Conservation (phyloP, 2,113 vertebrate genomes). For the Marmota monax region DNA sequence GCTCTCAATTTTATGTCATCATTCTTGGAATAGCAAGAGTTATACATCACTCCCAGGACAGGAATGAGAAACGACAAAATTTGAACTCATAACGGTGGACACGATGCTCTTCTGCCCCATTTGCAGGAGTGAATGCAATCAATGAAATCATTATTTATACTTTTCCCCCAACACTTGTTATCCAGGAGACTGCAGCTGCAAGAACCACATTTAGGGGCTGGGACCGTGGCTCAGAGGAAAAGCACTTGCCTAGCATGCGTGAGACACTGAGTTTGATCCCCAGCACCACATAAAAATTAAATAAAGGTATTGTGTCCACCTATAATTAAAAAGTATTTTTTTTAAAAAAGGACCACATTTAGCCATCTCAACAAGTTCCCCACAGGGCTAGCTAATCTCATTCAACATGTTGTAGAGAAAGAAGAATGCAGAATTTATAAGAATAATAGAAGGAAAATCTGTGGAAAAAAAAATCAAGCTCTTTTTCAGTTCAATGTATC, state of each 20-base stretch:
- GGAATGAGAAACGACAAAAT: constrained; percentile 36
- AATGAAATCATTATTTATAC: neutral
- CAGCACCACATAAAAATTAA: too few relatives aligned
- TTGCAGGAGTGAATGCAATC: neutral
- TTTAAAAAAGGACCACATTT: neutral
- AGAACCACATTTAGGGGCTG: neutral
- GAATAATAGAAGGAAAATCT: constrained; percentile 23
- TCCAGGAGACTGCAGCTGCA: neutral
- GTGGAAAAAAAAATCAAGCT: neutral
- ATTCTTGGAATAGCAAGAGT: neutral
- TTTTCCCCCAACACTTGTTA: neutral
- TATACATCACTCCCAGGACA: neutral
- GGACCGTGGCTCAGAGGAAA: too few relatives aligned
- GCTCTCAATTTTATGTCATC: neutral
- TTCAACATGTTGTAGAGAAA: neutral
- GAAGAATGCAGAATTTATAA: neutral
- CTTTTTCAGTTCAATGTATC: neutral
- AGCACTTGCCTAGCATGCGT: too few relatives aligned
- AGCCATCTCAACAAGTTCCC: neutral
- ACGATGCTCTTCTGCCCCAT: neutral
- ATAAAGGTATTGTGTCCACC: too few relatives aligned
- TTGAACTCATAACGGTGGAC: neutral
- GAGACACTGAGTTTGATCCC: too few relatives aligned
- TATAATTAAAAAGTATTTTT: too few relatives aligned
- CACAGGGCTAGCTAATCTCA: constrained; percentile 44